Base-by-base conservation (phyloP, 2,888 invertebrate species). In the Elgonia sp. region DNA sequence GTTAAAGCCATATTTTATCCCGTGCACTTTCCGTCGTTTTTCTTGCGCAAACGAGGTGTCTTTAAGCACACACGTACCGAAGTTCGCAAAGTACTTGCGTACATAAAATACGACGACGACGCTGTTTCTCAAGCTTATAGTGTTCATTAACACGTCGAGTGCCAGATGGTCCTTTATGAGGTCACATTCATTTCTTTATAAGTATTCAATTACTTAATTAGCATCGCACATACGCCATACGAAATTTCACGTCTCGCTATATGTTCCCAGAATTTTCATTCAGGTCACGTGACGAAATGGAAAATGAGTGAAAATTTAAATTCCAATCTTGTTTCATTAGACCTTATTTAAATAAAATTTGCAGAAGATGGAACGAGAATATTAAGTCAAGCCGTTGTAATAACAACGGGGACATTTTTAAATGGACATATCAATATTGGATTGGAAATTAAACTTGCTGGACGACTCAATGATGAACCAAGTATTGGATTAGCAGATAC, bases 361-460 rank as follows among this genome's bases (percentile, higher is more conserved):
- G 7, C 92, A 96, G 96, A 94, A 90, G 95, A 96, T 94, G 97
- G 97, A 3, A 95, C 95, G 18, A 94, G 95, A 91, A 95, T 97
- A 83, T 93, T 94, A 5, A 95, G 97, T 16, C 95, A 96, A 82
- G 95, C 96, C 62, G 97, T 98, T 9, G 96, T 98, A 7, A 96
- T 98, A 90, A 98, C 98, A 29, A 98, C 98, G 0, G 98, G 98
- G 4, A 98, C 98, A 0, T 98, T 98, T 95, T 95, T 98, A 57
- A 96, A 97, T 86, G 98, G 97, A 0, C 96, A 97, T 92, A 98
- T 98, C 79, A 97, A 97, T 93, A 97, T 98, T 80, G 98, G 98
- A 0, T 93, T 97, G 88, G 96, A 97, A 90, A 95, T 96, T 53
- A 95, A 95, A 89, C 97, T 97, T 3, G 98, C 98, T 37, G 98